These are phyloP conservation scores for Myotis lucifugus DNA, from an alignment of 2,113 vertebrate species.

Conservation along the genomic window DNA sequence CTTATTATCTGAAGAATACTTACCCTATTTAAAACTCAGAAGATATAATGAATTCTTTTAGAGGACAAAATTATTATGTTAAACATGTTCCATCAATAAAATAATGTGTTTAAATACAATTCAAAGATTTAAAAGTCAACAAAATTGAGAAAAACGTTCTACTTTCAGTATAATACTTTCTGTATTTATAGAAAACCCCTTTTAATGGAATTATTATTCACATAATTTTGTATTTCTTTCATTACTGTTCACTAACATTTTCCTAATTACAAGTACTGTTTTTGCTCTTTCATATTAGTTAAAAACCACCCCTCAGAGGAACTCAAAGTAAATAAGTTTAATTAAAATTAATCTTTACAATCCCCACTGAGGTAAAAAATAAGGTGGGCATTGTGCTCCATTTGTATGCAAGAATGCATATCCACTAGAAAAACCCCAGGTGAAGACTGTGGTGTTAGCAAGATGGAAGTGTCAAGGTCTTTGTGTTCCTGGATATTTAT, in stretches of 20 bases:
- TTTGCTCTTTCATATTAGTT: conserved; percentile 28
- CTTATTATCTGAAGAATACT: conserved; percentile 64
- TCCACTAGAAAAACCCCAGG: fast-evolving
- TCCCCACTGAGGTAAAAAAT: background rate
- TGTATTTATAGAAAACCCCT: conserved; percentile 48
- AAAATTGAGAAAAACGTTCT: conserved; percentile 63
- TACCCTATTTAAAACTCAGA: conserved; percentile 44
- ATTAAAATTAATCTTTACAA: background rate
- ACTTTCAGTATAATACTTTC: conserved; percentile 20
- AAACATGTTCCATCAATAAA: conserved; percentile 60
- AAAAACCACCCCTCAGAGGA: background rate
- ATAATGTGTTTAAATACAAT: conserved; percentile 61
- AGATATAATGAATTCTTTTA: conserved; percentile 48
- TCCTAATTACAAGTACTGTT: background rate
- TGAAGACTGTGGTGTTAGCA: fast-evolving
- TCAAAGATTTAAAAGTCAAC: conserved; percentile 64
- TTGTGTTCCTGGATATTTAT: no score
- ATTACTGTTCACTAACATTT: conserved; percentile 4
- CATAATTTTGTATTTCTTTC: conserved; percentile 26
- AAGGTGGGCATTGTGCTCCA: background rate
- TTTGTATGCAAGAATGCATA: fast-evolving
- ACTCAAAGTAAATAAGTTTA: conserved; percentile 31
- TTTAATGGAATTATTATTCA: conserved; percentile 46
- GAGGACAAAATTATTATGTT: conserved; percentile 61
- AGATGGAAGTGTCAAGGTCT: background rate